A percentile compares a stretch with the other conserved stretches of the same genome.
These are phyloP conservation scores for Caenorhabditis drosophilae DNA, from an alignment of 2,888 invertebrate species.

Conservation along the genomic window DNA sequence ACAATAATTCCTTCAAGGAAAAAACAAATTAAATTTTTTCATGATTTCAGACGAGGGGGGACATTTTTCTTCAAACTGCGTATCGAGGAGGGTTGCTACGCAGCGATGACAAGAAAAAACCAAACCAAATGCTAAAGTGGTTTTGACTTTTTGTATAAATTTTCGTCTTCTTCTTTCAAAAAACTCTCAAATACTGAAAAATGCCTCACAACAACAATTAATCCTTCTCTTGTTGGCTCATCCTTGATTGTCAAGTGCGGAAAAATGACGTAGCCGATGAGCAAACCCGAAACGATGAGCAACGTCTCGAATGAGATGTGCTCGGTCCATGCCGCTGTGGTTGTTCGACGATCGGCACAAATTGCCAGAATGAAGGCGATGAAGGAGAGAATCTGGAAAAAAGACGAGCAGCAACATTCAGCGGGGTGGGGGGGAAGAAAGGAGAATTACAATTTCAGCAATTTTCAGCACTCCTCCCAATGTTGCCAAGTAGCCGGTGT, in stretches of 20 bases:
- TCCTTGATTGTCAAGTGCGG: slow-evolving; percentile 66
- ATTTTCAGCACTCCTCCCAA: slow-evolving; percentile 65
- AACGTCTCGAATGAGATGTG: slow-evolving; percentile 66
- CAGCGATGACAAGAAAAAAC: too few relatives aligned
- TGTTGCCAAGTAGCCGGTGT: slow-evolving; percentile 65
- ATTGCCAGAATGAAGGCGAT: slow-evolving; percentile 67
- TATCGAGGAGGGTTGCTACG: too few relatives aligned
- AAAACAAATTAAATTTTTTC: background rate
- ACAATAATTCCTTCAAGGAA: slow-evolving; percentile 59
- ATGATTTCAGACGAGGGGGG: background rate
- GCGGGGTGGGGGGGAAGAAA: too few relatives aligned
- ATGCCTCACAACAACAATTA: slow-evolving; percentile 65
- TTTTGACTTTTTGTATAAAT: too few relatives aligned
- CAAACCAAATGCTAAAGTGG: too few relatives aligned
- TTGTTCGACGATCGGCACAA: slow-evolving; percentile 65
- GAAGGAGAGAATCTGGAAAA: slow-evolving; percentile 75
- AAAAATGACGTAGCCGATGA: slow-evolving; percentile 67
- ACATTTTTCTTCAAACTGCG: too few relatives aligned
- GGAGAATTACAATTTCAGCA: slow-evolving; percentile 70
- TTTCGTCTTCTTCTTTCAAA: too few relatives aligned
- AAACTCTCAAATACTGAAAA: too few relatives aligned
- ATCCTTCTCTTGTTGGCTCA: slow-evolving; percentile 63
- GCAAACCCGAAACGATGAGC: slow-evolving; percentile 54
- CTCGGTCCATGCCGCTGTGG: slow-evolving; percentile 67
- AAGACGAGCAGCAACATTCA: background rate